Evolutionary conservation across 1,140 invertebrate species (phyloP), one percentile per base, ranked within the genome.

Genomic region (Tetragonula clypearis): DNA sequence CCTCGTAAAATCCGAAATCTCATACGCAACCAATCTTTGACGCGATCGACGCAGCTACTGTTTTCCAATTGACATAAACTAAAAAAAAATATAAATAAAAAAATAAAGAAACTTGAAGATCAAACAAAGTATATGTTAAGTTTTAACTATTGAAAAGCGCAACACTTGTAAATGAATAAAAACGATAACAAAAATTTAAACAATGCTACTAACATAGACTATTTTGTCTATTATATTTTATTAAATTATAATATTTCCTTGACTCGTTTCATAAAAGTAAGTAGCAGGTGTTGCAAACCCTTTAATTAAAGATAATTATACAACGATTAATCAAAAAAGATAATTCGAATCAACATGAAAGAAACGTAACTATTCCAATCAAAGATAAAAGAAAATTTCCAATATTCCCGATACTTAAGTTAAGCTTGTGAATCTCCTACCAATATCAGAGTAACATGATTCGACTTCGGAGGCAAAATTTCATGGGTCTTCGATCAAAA

Each of bases 401-500:
- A 66, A 66, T 66, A 66, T 66, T 23, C 21, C 0, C 35, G 23
- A 72, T 49, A 19, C 65, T 5, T 30, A 66, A 49, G 15, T 14
- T 6, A 66, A 15, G 26, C 15, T 17, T 26, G n/a, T n/a, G 30
- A 66, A 66, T 30, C 65, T 66, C 15, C 15, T 9, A 30, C n/a
- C n/a, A 66, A 66, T 30, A 15, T 26, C 14, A 26, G 65, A 66
- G 15, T 66, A n/a, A 66, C 65, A 30, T 2, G 65, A n/a, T 66
- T 26, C 65, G 65, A 66, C 15, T 66, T 49, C 0, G 5, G 8
- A 19, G 1, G 30, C 9, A 26, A 82, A 76, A 56, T 75, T n/a
- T 49, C 53, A 4, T 14, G 19, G 66, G 72, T 87, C 84, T 82
- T 93, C 91, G 87, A 93, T 93, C 92, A 92, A 91, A 92, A 93